These are phyloP conservation scores for Ornithorhynchus anatinus DNA, from an alignment of 2,113 vertebrate genomes.

Conservation along the genomic window DNA sequence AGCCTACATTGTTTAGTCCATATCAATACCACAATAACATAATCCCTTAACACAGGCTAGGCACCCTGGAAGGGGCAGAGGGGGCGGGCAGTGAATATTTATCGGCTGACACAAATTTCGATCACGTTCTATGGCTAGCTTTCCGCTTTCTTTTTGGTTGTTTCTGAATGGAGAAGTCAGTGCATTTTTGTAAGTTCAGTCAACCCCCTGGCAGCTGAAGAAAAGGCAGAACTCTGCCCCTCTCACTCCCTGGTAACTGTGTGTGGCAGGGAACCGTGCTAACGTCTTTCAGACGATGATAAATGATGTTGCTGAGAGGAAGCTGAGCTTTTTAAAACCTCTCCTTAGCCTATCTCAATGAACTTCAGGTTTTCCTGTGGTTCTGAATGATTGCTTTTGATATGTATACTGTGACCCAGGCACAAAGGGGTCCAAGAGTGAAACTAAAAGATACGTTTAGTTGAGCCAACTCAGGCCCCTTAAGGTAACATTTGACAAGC, in stretches of 20 bases:
- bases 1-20: too few species aligned
- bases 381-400: not conserved
- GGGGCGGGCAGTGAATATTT: not conserved
- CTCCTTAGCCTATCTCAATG: slow-evolving; percentile 1
- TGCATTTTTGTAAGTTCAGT: slow-evolving; percentile 40
- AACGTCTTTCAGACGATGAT: slow-evolving; percentile 1
- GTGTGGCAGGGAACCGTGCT: slow-evolving; percentile 14
- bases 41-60: too few species aligned
- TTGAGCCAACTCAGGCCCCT: not conserved
- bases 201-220: slow-evolving; percentile 27
- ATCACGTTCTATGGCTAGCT: too few species aligned
- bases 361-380: not conserved
- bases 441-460: not conserved
- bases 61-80: too few species aligned
- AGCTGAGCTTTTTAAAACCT: not conserved
- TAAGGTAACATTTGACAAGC: too few species aligned
- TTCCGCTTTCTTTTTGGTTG: too few species aligned
- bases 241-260: slow-evolving; percentile 25
- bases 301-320: not conserved
- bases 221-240: slow-evolving; percentile 25
- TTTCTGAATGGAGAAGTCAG: slow-evolving; percentile 36
- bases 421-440: not conserved
- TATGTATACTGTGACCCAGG: not conserved
- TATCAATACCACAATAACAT: too few species aligned
- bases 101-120: not conserved